phyloP scores from a whole-genome alignment of 2,888 invertebrate genomes.

The Eilema caniola region DNA sequence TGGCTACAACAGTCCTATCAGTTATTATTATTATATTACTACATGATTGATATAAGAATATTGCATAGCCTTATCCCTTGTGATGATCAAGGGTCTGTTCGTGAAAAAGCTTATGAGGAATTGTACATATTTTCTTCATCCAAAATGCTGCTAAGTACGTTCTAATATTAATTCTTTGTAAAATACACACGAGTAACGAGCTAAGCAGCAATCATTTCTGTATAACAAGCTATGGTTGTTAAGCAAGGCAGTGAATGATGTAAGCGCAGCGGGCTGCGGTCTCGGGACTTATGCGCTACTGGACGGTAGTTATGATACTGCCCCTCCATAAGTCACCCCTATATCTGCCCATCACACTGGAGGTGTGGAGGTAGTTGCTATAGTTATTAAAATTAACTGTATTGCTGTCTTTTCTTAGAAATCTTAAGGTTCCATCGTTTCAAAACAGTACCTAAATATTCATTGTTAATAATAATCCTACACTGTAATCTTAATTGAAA shows the following conservation, averaged over 20 bases:
- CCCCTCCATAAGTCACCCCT: constrained; percentile 74
- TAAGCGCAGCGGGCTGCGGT: constrained; percentile 73
- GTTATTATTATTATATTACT: no score
- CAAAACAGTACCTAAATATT: background rate
- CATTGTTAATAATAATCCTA: background rate
- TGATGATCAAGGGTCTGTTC: background rate
- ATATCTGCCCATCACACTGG: constrained; percentile 72
- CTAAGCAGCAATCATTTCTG: constrained; percentile 35
- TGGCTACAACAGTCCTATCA: no score
- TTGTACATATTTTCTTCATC: background rate
- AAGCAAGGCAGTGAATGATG: constrained; percentile 70
- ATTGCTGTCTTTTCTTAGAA: background rate
- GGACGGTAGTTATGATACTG: constrained; percentile 79
- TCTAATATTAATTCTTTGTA: background rate
- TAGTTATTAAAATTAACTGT: background rate
- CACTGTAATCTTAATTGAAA: background rate
- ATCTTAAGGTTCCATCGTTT: background rate
- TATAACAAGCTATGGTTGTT: constrained; percentile 59
- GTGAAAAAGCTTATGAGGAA: background rate
- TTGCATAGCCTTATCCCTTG: background rate
- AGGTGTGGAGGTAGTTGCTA: constrained; percentile 27
- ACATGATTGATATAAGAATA: no score
- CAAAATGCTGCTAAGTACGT: background rate
- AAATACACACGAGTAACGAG: background rate
- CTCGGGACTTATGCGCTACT: constrained; percentile 78